Base-by-base conservation (phyloP, 1,140 invertebrate genomes). In the Drosophila lacertosa region DNA sequence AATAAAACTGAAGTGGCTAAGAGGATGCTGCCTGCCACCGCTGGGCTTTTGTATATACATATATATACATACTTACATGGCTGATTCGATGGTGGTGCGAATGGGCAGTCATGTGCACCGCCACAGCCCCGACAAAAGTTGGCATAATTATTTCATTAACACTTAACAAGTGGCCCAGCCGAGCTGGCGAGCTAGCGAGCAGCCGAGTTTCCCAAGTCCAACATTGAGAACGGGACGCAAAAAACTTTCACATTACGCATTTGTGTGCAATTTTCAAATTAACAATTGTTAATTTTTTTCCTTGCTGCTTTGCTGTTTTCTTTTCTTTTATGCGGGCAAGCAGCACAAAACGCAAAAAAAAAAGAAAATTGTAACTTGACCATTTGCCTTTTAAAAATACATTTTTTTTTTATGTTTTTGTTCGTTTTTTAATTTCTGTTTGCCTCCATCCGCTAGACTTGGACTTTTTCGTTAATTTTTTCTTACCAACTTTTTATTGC, bases 121-220 rank as follows among this genome's bases (percentile, higher is more conserved):
- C 62, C 62, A 26, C 62, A 26, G 62, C 16, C 24, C 51, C 33
- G 20, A 44, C 45, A 72, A 88, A 88, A 89, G 83, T 88, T 88
- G 78, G 82, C 82, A 88, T 88, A 88, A 88, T 88, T 88, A 88
- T 88, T 88, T 88, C 82, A 88, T 88, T 88, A 88, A 88, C 82
- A 88, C 82, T 88, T 88, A 88, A 88, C 82, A 88, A 88, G 82
- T 89, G 82, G 74, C 77, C 66, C 77, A 77, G 67, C 32, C 71
- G 24, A 35, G 37, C 11, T 20, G 24, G 39, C 13, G 20, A 6
- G n/a, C n/a, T n/a, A n/a, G n/a, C n/a, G n/a, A n/a, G n/a, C n/a
- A 4, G 16, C 16, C 2, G n/a, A 24, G 39, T 7, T 35, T 11
- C 2, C 16, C 6, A 48, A 44, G 55, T 53, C 58, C 18, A 42